These are phyloP conservation scores for Whitmania pigra DNA, from an alignment of 1,140 invertebrate genomes.

Conservation along the genomic window DNA sequence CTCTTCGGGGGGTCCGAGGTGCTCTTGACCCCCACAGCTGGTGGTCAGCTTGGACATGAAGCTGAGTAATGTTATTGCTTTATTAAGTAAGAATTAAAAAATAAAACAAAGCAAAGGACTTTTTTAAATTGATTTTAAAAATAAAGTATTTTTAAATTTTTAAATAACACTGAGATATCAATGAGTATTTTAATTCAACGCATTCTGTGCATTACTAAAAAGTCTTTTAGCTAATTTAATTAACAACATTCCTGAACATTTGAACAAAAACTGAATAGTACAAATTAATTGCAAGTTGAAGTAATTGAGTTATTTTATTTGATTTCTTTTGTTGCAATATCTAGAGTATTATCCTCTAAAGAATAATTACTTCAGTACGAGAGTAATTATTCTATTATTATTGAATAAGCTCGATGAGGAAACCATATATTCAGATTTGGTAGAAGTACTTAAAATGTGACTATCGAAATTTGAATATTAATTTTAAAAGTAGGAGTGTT, in stretches of 20 bases:
- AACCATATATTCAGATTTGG: too few species aligned
- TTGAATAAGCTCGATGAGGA: too few species aligned
- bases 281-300: background rate
- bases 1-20: conserved; percentile 22
- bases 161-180: background rate
- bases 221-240: too few species aligned
- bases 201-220: background rate
- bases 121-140: background rate
- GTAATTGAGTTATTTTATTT: background rate
- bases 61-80: background rate
- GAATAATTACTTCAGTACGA: too few species aligned
- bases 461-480: too few species aligned
- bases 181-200: background rate
- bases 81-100: background rate
- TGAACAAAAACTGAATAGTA: background rate
- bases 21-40: conserved; percentile 15
- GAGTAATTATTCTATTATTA: too few species aligned
- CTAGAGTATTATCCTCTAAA: too few species aligned
- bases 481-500: too few species aligned
- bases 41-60: conserved; percentile 14
- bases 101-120: background rate
- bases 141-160: background rate
- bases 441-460: too few species aligned
- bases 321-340: too few species aligned
- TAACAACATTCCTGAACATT: background rate